A percentile compares a stretch with the other conserved stretches of the same genome.
Conservation (phyloP, 2,888 invertebrate genomes). For the Leucophenga maculata region DNA sequence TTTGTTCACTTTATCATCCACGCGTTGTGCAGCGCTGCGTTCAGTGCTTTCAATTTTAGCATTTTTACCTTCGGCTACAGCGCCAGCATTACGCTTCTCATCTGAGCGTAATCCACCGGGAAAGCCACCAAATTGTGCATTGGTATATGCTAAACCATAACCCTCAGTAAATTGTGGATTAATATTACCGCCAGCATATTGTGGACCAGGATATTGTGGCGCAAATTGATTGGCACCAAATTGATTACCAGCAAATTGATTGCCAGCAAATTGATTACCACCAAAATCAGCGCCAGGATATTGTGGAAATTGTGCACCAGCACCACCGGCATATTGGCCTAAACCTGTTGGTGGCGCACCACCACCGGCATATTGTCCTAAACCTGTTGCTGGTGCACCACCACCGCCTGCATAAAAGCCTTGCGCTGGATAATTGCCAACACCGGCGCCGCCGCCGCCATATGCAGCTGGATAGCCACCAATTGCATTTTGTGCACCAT, state of each 20-base stretch:
- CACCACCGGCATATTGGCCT: conserved; percentile 34
- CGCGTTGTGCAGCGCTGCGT: conserved; percentile 33
- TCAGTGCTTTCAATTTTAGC: conserved; percentile 44
- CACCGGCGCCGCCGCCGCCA: conserved; percentile 33
- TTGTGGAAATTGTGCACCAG: conserved; percentile 45
- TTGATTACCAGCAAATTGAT: conserved; percentile 41
- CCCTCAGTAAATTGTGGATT: conserved; percentile 61
- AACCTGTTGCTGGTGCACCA: conserved; percentile 40
- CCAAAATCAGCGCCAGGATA: conserved; percentile 43
- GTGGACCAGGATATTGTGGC: conserved; percentile 44
- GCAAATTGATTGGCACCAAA: conserved; percentile 43
- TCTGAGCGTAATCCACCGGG: conserved; percentile 50
- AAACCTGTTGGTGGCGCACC: conserved; percentile 37
- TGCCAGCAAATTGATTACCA: conserved; percentile 46
- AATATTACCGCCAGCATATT: conserved; percentile 38
- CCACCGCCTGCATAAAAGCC: conserved; percentile 26
- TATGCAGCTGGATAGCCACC: conserved; percentile 42
- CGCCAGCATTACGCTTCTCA: conserved; percentile 44
- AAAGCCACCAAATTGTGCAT: conserved; percentile 39
- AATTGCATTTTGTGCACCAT: conserved; percentile 48
- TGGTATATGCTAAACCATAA: conserved; percentile 52
- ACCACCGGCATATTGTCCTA: conserved; percentile 35
- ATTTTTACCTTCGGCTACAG: conserved; percentile 54
- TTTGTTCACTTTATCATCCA: conserved; percentile 61
- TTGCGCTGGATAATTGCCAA: conserved; percentile 29